Evolutionary conservation across 2,888 invertebrate species (phyloP), one percentile per base, ranked within the genome.

Genomic region (Hipparchia semele): DNA sequence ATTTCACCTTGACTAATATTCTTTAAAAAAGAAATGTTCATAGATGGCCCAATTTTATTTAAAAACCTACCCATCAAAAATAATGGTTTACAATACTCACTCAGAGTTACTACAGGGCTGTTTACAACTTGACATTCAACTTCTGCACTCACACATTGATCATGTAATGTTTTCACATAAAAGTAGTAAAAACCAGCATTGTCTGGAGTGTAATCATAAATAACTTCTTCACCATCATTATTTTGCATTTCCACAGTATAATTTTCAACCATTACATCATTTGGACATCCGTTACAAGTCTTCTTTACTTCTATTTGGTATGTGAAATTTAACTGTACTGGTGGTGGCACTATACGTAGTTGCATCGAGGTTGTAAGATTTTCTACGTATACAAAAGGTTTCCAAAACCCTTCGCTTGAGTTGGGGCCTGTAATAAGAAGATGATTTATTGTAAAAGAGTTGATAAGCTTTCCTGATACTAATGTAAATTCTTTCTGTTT

Each of bases 281-380:
- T 80, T 72, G 0, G 80, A 5, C 79, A 82, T 72, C 86, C 83
- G 1, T 80, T 81, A 65, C 85, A 83, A 12, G 86, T 84, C 54
- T 80, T 84, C 76, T 86, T 82, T 0, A 90, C 86, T 56, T 84
- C 82, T 13, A 94, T 86, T 12, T 80, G 80, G 77, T 91, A 93
- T 0, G 71, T 79, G 8, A 94, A 87, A 1, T 83, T 85, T 1
- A 94, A 78, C 12, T 87, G 86, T 0, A 74, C 45, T 0, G 89
- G 91, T 1, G 93, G 92, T 0, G 91, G 89, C 80, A 87, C 83
- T 23, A 93, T 87, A 70, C 90, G 92, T 0, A 93, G 78, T 7
- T 87, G 84, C 82, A 93, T 84, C 0, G 81, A 82, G 6, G 77
- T 84, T 0, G 85, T 84, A 23, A 90, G 83, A 77, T 91, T 88